These are phyloP conservation scores for Callipepla squamata DNA, from an alignment of 2,113 vertebrate species.

Conservation along the genomic window DNA sequence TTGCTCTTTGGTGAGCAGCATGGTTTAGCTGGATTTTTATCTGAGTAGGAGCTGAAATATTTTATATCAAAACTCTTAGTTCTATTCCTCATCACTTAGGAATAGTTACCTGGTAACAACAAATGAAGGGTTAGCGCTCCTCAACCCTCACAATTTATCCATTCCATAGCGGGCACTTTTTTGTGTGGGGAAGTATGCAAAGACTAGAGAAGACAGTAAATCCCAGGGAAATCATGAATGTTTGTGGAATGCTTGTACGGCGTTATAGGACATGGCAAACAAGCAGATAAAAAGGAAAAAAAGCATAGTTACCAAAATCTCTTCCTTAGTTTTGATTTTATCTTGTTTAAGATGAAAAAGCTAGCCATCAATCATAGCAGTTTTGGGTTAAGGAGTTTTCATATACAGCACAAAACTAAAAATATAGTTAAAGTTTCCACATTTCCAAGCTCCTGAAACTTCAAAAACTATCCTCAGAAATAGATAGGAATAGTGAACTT, in stretches of 20 bases:
- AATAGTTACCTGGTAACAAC: neutral
- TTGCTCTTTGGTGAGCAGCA: neutral
- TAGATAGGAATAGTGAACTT: neutral
- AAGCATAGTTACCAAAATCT: fast-evolving
- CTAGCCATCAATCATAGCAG: neutral
- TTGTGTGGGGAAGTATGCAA: neutral
- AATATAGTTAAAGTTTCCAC: neutral
- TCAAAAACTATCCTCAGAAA: neutral
- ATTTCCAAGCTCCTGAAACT: neutral
- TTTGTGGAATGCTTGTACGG: neutral
- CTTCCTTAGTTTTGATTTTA: neutral
- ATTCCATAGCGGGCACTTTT: neutral
- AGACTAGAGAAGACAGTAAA: neutral
- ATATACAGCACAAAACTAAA: neutral
- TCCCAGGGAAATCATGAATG: neutral
- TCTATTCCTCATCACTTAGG: neutral
- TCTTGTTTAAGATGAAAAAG: neutral
- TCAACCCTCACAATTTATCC: neutral
- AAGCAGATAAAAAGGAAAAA: neutral
- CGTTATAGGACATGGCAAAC: neutral
- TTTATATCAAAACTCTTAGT: neutral
- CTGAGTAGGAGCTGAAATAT: neutral
- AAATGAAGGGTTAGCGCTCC: neutral
- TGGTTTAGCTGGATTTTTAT: neutral
- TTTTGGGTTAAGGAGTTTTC: neutral